phyloP scores from a whole-genome alignment of 2,888 invertebrate genomes.

The Conistra vaccinii region DNA sequence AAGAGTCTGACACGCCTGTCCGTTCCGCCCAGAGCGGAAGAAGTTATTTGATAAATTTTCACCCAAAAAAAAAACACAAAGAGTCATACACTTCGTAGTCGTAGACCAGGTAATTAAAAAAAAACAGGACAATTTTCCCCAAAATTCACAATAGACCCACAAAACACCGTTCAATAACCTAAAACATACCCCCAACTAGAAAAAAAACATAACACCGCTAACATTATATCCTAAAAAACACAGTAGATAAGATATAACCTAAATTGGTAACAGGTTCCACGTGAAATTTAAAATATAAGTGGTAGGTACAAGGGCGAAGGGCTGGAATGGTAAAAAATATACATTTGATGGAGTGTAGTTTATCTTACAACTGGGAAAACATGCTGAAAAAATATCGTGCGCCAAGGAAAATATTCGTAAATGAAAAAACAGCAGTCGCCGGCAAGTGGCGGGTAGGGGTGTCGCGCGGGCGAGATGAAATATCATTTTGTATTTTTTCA shows the following conservation, averaged over 20 bases:
- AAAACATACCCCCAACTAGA: conserved; percentile 19
- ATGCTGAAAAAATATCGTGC: conserved; percentile 89
- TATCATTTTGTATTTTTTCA: not conserved
- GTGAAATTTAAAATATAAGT: conserved; percentile 70
- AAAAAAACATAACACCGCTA: conserved; percentile 12
- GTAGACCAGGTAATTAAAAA: too few relatives aligned
- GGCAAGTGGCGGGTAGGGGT: conserved; percentile 79
- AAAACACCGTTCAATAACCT: conserved; percentile 7
- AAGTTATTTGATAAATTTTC: too few relatives aligned
- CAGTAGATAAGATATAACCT: conserved; percentile 56
- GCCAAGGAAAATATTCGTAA: conserved; percentile 90
- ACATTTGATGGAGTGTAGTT: conserved; percentile 90
- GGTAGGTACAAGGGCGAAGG: conserved; percentile 55
- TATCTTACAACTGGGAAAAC: conserved; percentile 90
- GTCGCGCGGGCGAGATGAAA: conserved; percentile 44
- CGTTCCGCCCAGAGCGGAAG: too few relatives aligned
- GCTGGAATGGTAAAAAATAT: conserved; percentile 82
- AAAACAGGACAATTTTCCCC: not conserved
- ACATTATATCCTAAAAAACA: conserved; percentile 46
- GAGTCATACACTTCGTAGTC: too few relatives aligned
- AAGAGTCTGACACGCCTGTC: too few relatives aligned
- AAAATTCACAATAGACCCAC: not conserved
- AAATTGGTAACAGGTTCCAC: conserved; percentile 68
- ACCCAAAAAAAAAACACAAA: too few relatives aligned
- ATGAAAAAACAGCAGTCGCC: conserved; percentile 89